Percentiles rank a stretch among this genome's conserved stretches.
phyloP scores from a whole-genome alignment of 2,888 invertebrate species.

The Chelonus formosanus region DNA sequence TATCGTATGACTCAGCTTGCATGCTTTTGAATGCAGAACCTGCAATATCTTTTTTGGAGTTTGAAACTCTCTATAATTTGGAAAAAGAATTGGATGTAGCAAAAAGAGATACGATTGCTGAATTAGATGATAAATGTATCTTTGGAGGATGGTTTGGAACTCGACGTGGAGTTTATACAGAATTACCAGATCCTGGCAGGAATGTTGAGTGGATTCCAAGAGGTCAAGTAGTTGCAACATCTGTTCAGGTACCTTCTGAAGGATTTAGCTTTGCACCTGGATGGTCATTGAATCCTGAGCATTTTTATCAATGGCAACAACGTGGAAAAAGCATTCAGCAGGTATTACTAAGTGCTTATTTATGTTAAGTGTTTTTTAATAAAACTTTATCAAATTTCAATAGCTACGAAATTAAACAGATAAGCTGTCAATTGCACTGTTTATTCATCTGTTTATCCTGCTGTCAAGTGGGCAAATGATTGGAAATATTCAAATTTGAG shows the following conservation, averaged over 20 bases:
- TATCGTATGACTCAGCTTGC: slow-evolving; percentile 41
- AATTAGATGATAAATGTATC: slow-evolving; percentile 50
- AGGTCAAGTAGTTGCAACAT: slow-evolving; percentile 12
- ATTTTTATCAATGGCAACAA: slow-evolving; percentile 72
- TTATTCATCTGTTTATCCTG: slow-evolving; percentile 22
- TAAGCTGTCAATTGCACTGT: slow-evolving; percentile 37
- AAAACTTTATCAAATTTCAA: neutral
- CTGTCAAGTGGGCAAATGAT: slow-evolving; percentile 1
- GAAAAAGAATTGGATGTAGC: slow-evolving; percentile 54
- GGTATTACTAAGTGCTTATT: slow-evolving; percentile 56
- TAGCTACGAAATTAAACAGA: slow-evolving; percentile 14
- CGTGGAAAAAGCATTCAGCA: slow-evolving; percentile 71
- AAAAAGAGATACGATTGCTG: slow-evolving; percentile 46
- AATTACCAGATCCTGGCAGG: slow-evolving; percentile 52
- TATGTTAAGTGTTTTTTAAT: neutral
- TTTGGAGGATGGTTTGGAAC: slow-evolving; percentile 50
- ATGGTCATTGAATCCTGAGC: slow-evolving; percentile 72
- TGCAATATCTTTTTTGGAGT: slow-evolving; percentile 55
- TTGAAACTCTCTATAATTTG: slow-evolving; percentile 54
- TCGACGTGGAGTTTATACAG: slow-evolving; percentile 53
- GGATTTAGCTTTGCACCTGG: slow-evolving; percentile 73
- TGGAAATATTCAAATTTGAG: slow-evolving; percentile 8
- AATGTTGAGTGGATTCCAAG: slow-evolving; percentile 40
- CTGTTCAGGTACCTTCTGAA: slow-evolving; percentile 60
- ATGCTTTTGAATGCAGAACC: slow-evolving; percentile 39